Evolutionary conservation across 2,797 vertebrate genomes (phyloP), one percentile per base, ranked within the genome.

Genomic region (Hoplostethus mediterraneus): DNA sequence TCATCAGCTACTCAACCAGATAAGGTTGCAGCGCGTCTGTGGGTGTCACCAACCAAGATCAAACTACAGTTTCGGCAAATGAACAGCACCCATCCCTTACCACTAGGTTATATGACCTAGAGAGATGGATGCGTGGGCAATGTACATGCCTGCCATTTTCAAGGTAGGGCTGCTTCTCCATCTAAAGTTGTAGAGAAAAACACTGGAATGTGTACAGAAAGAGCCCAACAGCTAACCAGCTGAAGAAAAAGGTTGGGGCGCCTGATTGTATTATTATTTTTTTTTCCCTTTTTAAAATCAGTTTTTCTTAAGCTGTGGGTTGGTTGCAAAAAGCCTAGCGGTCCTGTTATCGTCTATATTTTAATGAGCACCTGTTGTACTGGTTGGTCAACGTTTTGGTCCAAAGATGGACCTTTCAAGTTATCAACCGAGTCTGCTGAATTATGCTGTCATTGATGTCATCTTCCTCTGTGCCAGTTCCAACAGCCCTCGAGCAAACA

Each of bases 391-490:
- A 17, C 6, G 9, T 11, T 30, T 30, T 53, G 10, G 51, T 53
- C 51, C 51, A 38, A 31, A 25, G 36, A 13, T 17, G 13, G 53
- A 16, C 53, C 14, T 16, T 55, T 57, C 14, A 14, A 13, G 21
- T 28, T 13, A 30, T 31, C 2, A 7, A 17, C 12, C 14, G 58
- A 3, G 25, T 45, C 21, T 3, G 25, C 12, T 9, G 2, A 13
- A 17, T 36, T 52, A 33, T 40, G 6, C 56, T 53, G 6, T 53
- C 28, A 28, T 28, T 28, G 7, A 42, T 30, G 40, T 45, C 48
- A 44, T 45, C 17, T 51, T 14, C 17, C 55, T 36, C 44, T 25
- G 30, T 68, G 54, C 62, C 62, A 54, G 51, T 30, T 66, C 17
- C 25, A 44, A 45, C 42, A 13, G 40, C 21, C 13, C 21, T 47